Evolutionary conservation across 2,797 vertebrate genomes (phyloP).

Genomic region (Bovichtus diacanthus): DNA sequence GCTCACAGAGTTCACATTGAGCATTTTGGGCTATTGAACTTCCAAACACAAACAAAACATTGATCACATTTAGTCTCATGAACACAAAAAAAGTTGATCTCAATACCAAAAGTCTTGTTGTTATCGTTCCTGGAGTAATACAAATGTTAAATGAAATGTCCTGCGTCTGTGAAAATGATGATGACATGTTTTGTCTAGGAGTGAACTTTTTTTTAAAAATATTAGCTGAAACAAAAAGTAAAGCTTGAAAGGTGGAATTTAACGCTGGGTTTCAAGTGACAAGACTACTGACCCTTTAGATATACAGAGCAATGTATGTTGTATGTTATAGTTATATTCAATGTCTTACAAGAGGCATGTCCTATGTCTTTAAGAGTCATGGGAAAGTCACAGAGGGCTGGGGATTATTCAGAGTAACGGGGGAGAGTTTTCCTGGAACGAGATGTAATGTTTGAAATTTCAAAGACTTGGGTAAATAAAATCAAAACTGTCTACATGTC

Average conservation of each 20-base stretch:
- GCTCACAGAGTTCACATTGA: conserved; percentile 9
- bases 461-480: neutral
- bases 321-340: neutral
- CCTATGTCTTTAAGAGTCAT: too few relatives aligned
- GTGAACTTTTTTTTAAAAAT: conserved; percentile 44
- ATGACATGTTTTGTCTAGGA: conserved; percentile 59
- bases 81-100: conserved; percentile 7
- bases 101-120: conserved; percentile 33
- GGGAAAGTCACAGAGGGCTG: too few relatives aligned
- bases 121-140: conserved; percentile 34
- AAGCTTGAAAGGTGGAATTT: conserved; percentile 27
- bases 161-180: conserved; percentile 1
- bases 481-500: neutral
- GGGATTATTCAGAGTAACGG: neutral
- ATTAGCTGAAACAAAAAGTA: conserved; percentile 15
- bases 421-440: neutral
- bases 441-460: neutral
- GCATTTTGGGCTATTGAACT: neutral
- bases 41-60: conserved; percentile 45
- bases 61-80: conserved; percentile 27
- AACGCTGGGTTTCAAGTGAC: neutral
- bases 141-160: conserved; percentile 24
- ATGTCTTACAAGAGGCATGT: neutral
- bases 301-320: neutral
- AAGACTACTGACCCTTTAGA: neutral